phyloP scores from a whole-genome alignment of 2,888 invertebrate genomes.

The Chloromyia formosa region DNA sequence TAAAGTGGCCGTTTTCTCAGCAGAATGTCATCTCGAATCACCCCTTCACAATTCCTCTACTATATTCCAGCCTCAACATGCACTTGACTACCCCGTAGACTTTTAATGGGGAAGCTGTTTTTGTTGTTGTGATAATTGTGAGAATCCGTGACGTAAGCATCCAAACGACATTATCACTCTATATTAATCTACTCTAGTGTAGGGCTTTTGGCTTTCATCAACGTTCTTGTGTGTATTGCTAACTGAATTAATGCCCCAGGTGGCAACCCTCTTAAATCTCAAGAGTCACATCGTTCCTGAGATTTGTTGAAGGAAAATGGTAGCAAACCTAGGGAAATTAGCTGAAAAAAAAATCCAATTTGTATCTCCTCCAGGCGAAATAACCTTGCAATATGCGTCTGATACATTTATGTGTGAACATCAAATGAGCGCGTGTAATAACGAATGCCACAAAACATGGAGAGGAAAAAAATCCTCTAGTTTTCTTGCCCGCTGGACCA shows the following conservation, averaged over 20 bases:
- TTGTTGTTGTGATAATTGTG: not conserved
- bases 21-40: slow-evolving; percentile 6
- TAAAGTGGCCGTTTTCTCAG: slow-evolving; percentile 21
- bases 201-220: slow-evolving; percentile 29
- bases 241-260: slow-evolving; percentile 27
- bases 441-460: not conserved
- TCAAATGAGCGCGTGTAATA: not conserved
- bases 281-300: not conserved
- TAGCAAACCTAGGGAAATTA: not conserved
- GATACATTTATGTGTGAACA: too few relatives aligned
- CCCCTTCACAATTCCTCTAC: slow-evolving; percentile 19
- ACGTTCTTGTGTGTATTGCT: slow-evolving; percentile 1
- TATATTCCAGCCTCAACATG: slow-evolving; percentile 15
- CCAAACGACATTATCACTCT: slow-evolving; percentile 23
- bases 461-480: not conserved
- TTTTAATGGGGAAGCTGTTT: slow-evolving; percentile 35
- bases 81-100: slow-evolving; percentile 32
- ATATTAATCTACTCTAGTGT: slow-evolving; percentile 16
- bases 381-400: too few relatives aligned
- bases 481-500: slow-evolving; percentile 19
- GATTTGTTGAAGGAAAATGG: slow-evolving; percentile 9
- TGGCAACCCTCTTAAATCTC: slow-evolving; percentile 1
- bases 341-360: not conserved
- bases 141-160: slow-evolving; percentile 37
- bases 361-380: too few relatives aligned